phyloP scores from a whole-genome alignment of 2,888 invertebrate species.

The Patella caerulea region DNA sequence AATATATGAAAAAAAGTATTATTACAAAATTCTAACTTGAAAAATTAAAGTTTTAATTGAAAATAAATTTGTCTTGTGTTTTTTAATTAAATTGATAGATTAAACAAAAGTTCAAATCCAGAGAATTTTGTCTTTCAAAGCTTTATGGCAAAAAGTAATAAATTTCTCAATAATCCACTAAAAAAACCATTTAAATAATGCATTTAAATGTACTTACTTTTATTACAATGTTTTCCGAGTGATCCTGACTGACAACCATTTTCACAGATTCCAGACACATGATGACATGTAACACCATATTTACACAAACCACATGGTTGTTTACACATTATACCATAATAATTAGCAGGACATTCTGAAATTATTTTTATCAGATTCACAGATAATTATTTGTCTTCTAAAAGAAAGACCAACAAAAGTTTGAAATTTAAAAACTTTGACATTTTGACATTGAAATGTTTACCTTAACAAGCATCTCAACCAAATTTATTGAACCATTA shows the following conservation, averaged over 20 bases:
- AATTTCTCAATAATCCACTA: not conserved
- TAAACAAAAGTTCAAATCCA: not conserved
- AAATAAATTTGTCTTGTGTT: not conserved
- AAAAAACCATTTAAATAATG: not conserved
- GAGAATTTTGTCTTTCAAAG: no score
- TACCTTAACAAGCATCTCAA: no score
- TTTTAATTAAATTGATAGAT: not conserved
- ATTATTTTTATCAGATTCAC: not conserved
- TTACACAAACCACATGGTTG: slow-evolving; percentile 35
- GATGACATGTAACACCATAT: slow-evolving; percentile 19
- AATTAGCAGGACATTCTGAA: slow-evolving; percentile 24
- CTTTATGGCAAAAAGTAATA: not conserved
- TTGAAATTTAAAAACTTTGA: no score
- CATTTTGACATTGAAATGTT: no score
- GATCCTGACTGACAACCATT: slow-evolving; percentile 40
- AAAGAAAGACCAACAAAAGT: no score
- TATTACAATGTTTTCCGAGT: slow-evolving; percentile 31
- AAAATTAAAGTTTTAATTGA: not conserved
- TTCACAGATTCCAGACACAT: slow-evolving; percentile 33
- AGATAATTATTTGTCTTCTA: no score
- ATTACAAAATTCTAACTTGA: not conserved
- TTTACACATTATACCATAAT: slow-evolving; percentile 32
- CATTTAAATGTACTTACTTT: slow-evolving; percentile 28
- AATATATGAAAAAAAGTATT: no score
- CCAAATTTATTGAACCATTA: no score